Percentiles rank a stretch among this genome's conserved stretches.
Conservation (phyloP, 1,140 invertebrate genomes). For the Ostrea denselamellosa region DNA sequence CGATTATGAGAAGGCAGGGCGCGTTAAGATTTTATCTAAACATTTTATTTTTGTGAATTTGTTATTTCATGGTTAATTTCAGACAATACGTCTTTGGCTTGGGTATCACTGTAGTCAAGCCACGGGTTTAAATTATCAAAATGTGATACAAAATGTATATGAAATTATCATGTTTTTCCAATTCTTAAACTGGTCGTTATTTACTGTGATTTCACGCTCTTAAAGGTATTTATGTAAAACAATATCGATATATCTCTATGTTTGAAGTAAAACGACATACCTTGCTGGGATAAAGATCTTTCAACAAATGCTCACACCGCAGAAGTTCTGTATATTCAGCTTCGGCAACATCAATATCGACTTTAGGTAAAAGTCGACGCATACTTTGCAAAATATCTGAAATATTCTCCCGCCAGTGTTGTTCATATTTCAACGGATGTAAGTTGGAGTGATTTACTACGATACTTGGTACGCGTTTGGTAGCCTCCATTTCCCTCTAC, state of each 20-base stretch:
- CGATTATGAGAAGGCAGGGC: neutral
- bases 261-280: neutral
- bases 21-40: neutral
- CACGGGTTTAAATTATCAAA: no score
- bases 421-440: constrained; percentile 42
- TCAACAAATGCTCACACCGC: constrained; percentile 41
- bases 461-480: constrained; percentile 24
- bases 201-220: no score
- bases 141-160: no score
- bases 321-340: constrained; percentile 30
- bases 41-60: neutral
- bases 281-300: constrained; percentile 34
- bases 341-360: constrained; percentile 24
- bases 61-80: neutral
- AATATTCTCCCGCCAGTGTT: constrained; percentile 44
- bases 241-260: neutral
- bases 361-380: constrained; percentile 12
- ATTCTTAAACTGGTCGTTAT: no score
- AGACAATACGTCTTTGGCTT: neutral
- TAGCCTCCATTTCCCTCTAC: neutral
- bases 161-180: no score
- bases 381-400: constrained; percentile 36
- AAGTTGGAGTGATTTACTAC: neutral
- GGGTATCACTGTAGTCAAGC: no score
- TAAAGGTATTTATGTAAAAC: no score